Percentiles rank a stretch among this genome's conserved stretches.
Evolutionary conservation across 2,113 vertebrate species (phyloP).

Genomic region (Sitta europaea): DNA sequence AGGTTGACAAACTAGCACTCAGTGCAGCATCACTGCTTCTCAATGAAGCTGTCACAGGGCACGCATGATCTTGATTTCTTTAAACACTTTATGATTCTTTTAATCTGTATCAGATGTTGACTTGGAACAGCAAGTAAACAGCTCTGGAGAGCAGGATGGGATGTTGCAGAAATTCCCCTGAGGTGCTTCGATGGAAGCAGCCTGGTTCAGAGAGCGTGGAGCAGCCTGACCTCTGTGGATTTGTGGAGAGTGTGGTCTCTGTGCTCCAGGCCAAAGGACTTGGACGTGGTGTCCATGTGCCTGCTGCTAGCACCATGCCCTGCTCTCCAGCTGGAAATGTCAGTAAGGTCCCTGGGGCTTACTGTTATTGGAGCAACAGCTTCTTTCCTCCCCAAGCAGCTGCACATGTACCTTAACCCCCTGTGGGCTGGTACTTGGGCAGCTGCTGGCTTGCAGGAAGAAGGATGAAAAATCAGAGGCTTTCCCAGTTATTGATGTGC

Average conservation of each 20-base stretch:
- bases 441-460: not conserved
- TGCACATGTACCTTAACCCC: not conserved
- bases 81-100: conserved; percentile 48
- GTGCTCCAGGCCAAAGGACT: not conserved
- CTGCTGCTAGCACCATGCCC: not conserved
- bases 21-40: conserved; percentile 14
- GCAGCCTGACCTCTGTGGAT: not conserved
- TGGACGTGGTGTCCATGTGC: not conserved
- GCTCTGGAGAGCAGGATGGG: not conserved
- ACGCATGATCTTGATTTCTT: conserved; percentile 56
- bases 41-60: conserved; percentile 40
- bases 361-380: not conserved
- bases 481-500: not conserved
- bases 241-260: not conserved
- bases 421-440: not conserved
- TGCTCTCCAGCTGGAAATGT: not conserved
- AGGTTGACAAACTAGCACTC: conserved; percentile 70
- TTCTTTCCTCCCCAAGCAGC: not conserved
- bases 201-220: not conserved
- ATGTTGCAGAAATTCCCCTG: not conserved
- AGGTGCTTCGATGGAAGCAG: not conserved
- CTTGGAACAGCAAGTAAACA: not conserved
- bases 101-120: conserved; percentile 16
- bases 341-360: not conserved
- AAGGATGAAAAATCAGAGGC: not conserved